These are phyloP conservation scores for Hyphantria cunea DNA, from an alignment of 1,140 invertebrate species.

Conservation along the genomic window DNA sequence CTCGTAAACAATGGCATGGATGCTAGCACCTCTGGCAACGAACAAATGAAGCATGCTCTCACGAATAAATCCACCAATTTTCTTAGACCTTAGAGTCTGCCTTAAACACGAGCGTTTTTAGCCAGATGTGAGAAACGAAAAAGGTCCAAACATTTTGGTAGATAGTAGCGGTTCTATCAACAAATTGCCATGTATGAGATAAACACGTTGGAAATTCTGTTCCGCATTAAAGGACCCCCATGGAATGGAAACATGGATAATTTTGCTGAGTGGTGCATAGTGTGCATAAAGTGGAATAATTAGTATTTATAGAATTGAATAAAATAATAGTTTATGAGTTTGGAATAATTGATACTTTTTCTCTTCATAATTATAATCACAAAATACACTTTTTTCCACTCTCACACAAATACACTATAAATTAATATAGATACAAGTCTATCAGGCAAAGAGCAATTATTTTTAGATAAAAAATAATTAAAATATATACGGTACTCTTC, in stretches of 20 bases:
- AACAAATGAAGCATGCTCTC: constrained; percentile 71
- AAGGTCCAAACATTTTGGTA: constrained; percentile 38
- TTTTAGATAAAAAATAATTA: too few species aligned
- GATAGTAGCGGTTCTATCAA: constrained; percentile 37
- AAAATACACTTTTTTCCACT: too few species aligned
- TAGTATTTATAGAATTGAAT: too few species aligned
- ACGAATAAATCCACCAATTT: constrained; percentile 52
- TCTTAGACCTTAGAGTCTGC: constrained; percentile 34
- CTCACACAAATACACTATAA: too few species aligned
- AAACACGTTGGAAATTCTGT: constrained; percentile 58
- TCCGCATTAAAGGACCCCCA: constrained; percentile 46
- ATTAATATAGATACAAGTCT: too few species aligned
- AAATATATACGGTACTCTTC: too few species aligned
- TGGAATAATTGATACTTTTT: too few species aligned
- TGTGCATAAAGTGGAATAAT: not conserved
- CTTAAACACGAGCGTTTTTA: constrained; percentile 12
- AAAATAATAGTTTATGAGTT: too few species aligned
- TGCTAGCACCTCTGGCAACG: constrained; percentile 58
- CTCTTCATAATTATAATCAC: too few species aligned
- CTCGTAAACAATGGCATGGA: constrained; percentile 67
- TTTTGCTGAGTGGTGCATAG: constrained; percentile 9
- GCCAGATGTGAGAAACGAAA: constrained; percentile 12
- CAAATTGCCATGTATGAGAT: constrained; percentile 57
- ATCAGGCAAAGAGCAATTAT: too few species aligned
- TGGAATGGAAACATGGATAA: constrained; percentile 28